Conservation (phyloP, 2,888 invertebrate species). For the Drosophila yooni region DNA sequence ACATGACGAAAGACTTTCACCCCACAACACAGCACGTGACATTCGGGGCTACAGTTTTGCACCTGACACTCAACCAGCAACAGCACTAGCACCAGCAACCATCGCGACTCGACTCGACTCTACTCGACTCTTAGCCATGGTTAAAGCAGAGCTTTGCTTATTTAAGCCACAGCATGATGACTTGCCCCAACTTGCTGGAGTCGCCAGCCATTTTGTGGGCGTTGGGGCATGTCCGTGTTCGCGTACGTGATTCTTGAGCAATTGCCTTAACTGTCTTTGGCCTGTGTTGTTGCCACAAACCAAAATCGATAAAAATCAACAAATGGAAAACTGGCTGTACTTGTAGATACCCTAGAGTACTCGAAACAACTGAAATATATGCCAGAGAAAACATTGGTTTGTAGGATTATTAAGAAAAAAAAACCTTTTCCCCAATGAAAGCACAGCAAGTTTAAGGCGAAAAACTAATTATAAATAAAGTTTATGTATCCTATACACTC, state of each 20-base stretch:
- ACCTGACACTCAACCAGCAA: conserved; percentile 36
- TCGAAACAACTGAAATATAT: background rate
- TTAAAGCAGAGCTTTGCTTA: conserved; percentile 25
- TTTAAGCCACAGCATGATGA: conserved; percentile 58
- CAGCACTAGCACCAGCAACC: conserved; percentile 7
- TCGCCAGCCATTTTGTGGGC: conserved; percentile 36
- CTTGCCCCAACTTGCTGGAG: conserved; percentile 1
- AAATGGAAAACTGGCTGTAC: background rate
- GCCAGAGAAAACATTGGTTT: background rate
- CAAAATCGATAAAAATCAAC: conserved; percentile 48
- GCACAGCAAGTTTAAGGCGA: fast-evolving
- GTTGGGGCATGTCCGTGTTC: conserved; percentile 58
- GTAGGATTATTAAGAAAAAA: background rate
- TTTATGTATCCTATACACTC: background rate
- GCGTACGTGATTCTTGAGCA: conserved; percentile 70
- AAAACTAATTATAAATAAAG: background rate
- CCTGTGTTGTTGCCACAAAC: conserved; percentile 12
- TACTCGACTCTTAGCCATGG: conserved; percentile 27
- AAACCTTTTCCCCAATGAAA: background rate
- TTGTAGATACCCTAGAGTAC: background rate
- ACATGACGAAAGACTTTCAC: conserved; percentile 18
- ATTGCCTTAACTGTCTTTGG: conserved; percentile 51
- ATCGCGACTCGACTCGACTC: conserved; percentile 24
- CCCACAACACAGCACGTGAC: conserved; percentile 44
- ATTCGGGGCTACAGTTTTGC: conserved; percentile 37